Conservation (phyloP, 1,140 invertebrate species). For the Liolophura sinensis region DNA sequence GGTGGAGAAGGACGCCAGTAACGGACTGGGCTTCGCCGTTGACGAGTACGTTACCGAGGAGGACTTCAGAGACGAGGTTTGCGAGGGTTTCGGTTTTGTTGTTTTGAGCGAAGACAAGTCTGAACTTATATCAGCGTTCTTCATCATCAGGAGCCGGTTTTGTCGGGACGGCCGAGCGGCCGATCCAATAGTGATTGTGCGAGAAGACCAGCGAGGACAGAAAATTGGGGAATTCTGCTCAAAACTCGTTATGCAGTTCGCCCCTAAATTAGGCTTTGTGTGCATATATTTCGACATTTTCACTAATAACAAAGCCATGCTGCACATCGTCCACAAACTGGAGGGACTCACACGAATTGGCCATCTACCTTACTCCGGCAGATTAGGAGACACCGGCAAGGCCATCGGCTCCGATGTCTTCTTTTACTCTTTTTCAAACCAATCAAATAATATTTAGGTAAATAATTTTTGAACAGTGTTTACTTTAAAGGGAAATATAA, state of each 20-base stretch:
- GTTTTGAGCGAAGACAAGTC: slow-evolving; percentile 30
- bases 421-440: no score
- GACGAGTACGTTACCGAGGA: slow-evolving; percentile 35
- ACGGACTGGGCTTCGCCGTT: slow-evolving; percentile 32
- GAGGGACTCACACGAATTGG: slow-evolving; percentile 32
- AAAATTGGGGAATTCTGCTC: slow-evolving; percentile 30
- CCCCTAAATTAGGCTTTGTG: slow-evolving; percentile 25
- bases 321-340: slow-evolving; percentile 29
- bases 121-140: slow-evolving; percentile 33
- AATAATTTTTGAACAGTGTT: no score
- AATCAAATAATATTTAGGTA: no score
- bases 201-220: slow-evolving; percentile 22
- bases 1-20: slow-evolving; percentile 28
- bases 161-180: slow-evolving; percentile 33
- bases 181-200: slow-evolving; percentile 36
- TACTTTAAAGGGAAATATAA: no score
- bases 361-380: slow-evolving; percentile 22
- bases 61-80: slow-evolving; percentile 32
- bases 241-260: slow-evolving; percentile 23
- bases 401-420: no score
- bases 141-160: slow-evolving; percentile 36
- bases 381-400: no score
- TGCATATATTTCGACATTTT: slow-evolving; percentile 42
- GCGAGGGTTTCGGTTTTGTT: slow-evolving; percentile 30
- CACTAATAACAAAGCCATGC: slow-evolving; percentile 34